These are phyloP conservation scores for Nycteola revayana DNA, from an alignment of 2,888 invertebrate species.

Conservation along the genomic window DNA sequence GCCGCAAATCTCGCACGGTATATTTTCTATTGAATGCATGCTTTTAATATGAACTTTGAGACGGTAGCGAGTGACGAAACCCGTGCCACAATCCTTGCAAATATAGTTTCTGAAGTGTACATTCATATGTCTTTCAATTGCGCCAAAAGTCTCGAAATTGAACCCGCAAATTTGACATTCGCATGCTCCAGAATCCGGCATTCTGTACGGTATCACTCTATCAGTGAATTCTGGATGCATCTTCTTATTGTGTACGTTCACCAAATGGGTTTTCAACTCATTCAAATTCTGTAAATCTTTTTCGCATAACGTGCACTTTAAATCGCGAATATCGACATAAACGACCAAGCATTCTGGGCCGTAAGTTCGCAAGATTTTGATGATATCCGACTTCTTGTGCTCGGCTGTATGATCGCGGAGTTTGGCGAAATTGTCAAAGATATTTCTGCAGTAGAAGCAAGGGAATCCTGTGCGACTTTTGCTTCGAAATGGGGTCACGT, in stretches of 20 bases:
- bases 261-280: constrained; percentile 56
- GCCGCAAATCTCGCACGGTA: constrained; percentile 55
- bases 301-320: constrained; percentile 56
- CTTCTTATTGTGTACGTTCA: constrained; percentile 51
- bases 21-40: constrained; percentile 49
- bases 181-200: constrained; percentile 41
- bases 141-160: constrained; percentile 64
- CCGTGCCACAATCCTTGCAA: constrained; percentile 62
- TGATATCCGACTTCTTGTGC: constrained; percentile 40
- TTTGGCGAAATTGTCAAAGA: constrained; percentile 47
- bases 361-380: constrained; percentile 44
- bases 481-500: constrained; percentile 58
- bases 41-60: constrained; percentile 59
- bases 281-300: constrained; percentile 37
- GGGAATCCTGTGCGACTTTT: constrained; percentile 58
- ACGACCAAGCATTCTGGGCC: constrained; percentile 58
- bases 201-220: constrained; percentile 60
- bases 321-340: constrained; percentile 58
- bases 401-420: constrained; percentile 42
- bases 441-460: constrained; percentile 60
- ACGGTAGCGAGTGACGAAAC: constrained; percentile 61
- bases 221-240: constrained; percentile 49
- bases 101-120: constrained; percentile 65
- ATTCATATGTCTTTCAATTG: constrained; percentile 70
- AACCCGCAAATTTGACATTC: constrained; percentile 62